Evolutionary conservation across 2,797 vertebrate genomes (phyloP).

Genomic region (Anguilla megastoma): DNA sequence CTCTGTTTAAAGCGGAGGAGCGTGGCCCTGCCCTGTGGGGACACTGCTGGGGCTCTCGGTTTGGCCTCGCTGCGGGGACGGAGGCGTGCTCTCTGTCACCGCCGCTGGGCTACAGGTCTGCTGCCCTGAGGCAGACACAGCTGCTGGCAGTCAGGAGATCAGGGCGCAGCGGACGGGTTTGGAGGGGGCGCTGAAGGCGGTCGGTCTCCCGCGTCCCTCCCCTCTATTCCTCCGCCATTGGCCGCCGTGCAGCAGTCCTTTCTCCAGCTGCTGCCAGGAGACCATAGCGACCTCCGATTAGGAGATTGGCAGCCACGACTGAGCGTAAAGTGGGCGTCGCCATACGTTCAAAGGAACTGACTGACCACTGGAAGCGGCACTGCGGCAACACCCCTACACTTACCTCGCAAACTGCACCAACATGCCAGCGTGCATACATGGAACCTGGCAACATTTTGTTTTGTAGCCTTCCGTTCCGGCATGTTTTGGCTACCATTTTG

Average conservation of each 20-base stretch:
- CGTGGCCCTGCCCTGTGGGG: background rate
- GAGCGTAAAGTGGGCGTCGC: slow-evolving; percentile 50
- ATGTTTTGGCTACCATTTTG: background rate
- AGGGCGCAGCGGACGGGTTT: background rate
- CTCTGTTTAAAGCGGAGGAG: background rate
- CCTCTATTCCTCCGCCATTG: background rate
- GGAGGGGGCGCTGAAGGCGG: background rate
- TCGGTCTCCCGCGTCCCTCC: background rate
- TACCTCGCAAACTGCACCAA: background rate
- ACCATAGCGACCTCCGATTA: slow-evolving; percentile 72
- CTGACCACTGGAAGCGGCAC: background rate
- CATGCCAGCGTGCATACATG: background rate
- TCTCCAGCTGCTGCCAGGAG: slow-evolving; percentile 75
- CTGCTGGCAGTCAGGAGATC: background rate
- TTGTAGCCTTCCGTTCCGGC: too few species aligned
- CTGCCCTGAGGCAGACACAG: background rate
- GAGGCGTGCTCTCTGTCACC: background rate
- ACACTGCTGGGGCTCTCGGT: background rate
- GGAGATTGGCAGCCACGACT: slow-evolving; percentile 66
- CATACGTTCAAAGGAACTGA: slow-evolving; percentile 45
- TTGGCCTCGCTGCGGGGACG: background rate
- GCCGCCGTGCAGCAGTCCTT: slow-evolving; percentile 63
- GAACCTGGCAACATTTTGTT: background rate
- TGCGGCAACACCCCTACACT: background rate
- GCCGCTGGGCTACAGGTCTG: slow-evolving; percentile 19